Conservation (phyloP, 35 echinoderm and acorn worm species). For the Apostichopus parvimensis region DNA sequence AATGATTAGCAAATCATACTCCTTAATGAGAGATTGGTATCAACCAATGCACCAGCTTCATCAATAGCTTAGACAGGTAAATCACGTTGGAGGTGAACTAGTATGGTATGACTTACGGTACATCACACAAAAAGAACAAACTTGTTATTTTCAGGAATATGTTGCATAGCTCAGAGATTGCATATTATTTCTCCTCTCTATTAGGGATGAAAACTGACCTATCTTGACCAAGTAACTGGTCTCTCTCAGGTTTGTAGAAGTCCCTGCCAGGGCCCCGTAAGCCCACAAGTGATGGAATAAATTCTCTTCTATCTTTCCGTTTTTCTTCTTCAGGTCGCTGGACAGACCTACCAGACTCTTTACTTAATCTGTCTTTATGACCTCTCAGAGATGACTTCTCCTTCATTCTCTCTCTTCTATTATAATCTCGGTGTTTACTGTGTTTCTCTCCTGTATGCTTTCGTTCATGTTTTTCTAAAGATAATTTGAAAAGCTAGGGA, state of each 20-base stretch:
- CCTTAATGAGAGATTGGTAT: neutral
- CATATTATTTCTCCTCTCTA: too few species aligned
- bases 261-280: neutral
- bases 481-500: neutral
- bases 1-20: neutral
- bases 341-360: neutral
- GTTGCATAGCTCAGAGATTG: too few species aligned
- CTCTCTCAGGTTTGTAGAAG: neutral
- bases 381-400: conserved; percentile 18
- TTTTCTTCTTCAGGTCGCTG: neutral
- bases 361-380: conserved; percentile 25
- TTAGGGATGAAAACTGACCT: neutral
- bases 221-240: neutral
- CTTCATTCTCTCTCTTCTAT: conserved; percentile 3
- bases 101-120: too few species aligned
- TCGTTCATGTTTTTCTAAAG: conserved; percentile 29
- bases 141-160: too few species aligned
- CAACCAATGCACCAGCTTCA: too few species aligned
- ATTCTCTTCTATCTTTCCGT: conserved; percentile 38
- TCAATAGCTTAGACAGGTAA: too few species aligned
- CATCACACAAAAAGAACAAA: too few species aligned
- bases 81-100: too few species aligned
- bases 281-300: conserved; percentile 6
- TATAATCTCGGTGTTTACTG: conserved; percentile 19
- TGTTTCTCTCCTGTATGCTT: neutral